These are phyloP conservation scores for Agrotis exclamationis DNA, from an alignment of 2,888 invertebrate genomes.

Conservation along the genomic window DNA sequence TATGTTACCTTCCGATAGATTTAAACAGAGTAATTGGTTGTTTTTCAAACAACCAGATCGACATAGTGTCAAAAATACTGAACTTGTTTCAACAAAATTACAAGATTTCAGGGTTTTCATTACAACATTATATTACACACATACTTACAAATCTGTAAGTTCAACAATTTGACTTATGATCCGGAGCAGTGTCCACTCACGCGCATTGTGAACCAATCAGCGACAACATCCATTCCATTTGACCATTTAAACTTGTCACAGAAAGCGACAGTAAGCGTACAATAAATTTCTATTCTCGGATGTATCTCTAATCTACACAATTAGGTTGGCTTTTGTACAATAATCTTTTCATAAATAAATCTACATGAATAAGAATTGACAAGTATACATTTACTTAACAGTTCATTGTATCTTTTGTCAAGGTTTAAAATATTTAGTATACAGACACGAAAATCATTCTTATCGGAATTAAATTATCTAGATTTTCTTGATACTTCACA, in stretches of 20 bases:
- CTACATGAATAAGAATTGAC: slow-evolving; percentile 7
- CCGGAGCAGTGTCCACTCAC: slow-evolving; percentile 70
- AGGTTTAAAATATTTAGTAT: background rate
- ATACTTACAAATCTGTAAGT: slow-evolving; percentile 49
- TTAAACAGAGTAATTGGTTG: background rate
- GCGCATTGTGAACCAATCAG: slow-evolving; percentile 88
- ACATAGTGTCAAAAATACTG: background rate
- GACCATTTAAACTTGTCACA: slow-evolving; percentile 83
- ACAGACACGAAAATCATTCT: background rate
- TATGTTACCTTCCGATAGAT: background rate
- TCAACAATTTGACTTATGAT: slow-evolving; percentile 58
- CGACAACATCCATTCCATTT: slow-evolving; percentile 82
- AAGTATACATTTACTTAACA: slow-evolving; percentile 2
- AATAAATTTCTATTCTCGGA: slow-evolving; percentile 70
- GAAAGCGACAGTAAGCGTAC: slow-evolving; percentile 77
- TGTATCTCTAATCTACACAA: slow-evolving; percentile 41
- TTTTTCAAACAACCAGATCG: background rate
- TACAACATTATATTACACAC: slow-evolving; percentile 15
- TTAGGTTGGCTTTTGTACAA: slow-evolving; percentile 43
- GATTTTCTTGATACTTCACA: background rate
- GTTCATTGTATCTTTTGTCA: background rate
- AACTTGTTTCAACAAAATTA: background rate
- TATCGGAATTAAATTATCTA: background rate
- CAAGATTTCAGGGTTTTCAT: background rate
- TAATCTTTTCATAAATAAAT: slow-evolving; percentile 30